Base-by-base conservation (phyloP, 2,113 vertebrate genomes). In the Nymphicus hollandicus region DNA sequence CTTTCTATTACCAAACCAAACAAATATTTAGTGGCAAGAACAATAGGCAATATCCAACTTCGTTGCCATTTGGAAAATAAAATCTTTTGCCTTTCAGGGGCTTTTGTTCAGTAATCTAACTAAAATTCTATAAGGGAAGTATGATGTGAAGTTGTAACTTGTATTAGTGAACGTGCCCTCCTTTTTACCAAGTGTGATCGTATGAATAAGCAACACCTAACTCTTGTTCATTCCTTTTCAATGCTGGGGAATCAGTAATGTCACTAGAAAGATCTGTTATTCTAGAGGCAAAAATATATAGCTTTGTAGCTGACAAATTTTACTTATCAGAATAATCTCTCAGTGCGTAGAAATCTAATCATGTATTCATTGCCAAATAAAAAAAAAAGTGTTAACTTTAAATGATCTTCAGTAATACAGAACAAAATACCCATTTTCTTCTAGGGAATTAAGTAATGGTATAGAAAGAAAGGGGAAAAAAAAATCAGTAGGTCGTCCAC, bases 381-480 rank as follows among this genome's bases (percentile, higher is more conserved):
- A 87, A 77, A 85, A 82, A 60, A 4, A 9, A 84, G 41, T 85
- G 27, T 95, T 93, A 14, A 73, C 6, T 94, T 43, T 83, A 80
- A 85, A 60, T 29, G 31, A 27, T 50, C 37, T 94, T 89, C 81
- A 94, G 8, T 94, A 89, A 84, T 72, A 64, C 35, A 83, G 78
- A 89, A 81, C 27, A 93, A 87, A 96, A 84, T 95, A 56, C 37
- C 55, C 37, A 73, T 93, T 97, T 96, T 97, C 31, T 98, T 98
- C 95, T 97, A 98, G 98, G 97, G 96, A 98, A 93, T 93, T 99
- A 96, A 99, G 98, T 88, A 99, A 99, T 96, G 99, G 99, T 95
- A 97, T 98, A 96, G 98, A 98, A 89, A 99, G 98, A 97, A 99
- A 99, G 97, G 99, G 98, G 96, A 99, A 99, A 97, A 98, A 99